Evolutionary conservation across 2,888 invertebrate genomes (phyloP), one percentile per base, ranked within the genome.

Genomic region (Eulithis testata): DNA sequence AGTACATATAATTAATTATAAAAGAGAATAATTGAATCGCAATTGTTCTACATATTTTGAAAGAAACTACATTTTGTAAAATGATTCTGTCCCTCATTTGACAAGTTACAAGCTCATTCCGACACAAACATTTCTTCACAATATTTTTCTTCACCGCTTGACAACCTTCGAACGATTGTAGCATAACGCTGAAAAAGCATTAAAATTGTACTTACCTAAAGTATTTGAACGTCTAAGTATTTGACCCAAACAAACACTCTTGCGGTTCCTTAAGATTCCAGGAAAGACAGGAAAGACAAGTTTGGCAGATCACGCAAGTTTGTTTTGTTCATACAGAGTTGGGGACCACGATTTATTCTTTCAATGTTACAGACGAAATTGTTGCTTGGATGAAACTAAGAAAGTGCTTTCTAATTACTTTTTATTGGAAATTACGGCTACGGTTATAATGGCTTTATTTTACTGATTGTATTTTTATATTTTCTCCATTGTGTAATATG

Each of bases 291-390:
- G 37, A 52, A 59, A 55, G 58, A 14, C 63, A 63, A 63, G 59
- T 63, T 59, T 67, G 66, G 60, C 66, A 67, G 60, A 63, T 49
- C 49, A 49, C 50, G 49, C 57, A 45, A 67, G 67, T 67, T 67
- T 49, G 57, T 60, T 60, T 67, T 63, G 54, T 60, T 63, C 60
- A 49, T 43, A 49, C 12, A 37, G 27, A 62, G 59, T 63, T 63
- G 43, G 63, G 57, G 31, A 58, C 51, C 60, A 57, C 60, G 49
- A 57, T 67, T 66, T 62, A 59, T 66, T 63, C 47, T 45, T 57
- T 37, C 50, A 45, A 40, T 57, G 21, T 53, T 58, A 14, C 53
- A 55, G 57, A 57, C 51, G 44, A 37, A 57, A 40, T 40, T 40
- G 51, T 57, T 45, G 9, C 40, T 44, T n/a, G 44, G 9, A 27